phyloP scores from a whole-genome alignment of 2,888 invertebrate species.

The Melipona beecheii region DNA sequence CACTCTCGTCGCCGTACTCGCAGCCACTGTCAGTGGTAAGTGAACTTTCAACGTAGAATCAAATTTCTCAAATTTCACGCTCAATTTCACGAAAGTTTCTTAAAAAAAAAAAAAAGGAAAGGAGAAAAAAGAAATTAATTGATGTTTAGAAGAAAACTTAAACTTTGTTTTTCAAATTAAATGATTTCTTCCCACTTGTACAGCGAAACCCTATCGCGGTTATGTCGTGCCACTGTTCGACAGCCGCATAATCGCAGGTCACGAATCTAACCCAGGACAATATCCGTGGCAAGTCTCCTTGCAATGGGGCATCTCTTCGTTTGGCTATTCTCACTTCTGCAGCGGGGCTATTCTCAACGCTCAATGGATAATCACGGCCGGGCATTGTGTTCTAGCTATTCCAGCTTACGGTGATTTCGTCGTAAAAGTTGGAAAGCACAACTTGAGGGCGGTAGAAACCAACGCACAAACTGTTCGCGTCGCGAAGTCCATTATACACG shows the following conservation, averaged over 20 bases:
- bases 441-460: constrained; percentile 60
- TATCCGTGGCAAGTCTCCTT: constrained; percentile 85
- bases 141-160: no score
- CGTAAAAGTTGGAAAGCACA: constrained; percentile 73
- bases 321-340: constrained; percentile 81
- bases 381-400: constrained; percentile 78
- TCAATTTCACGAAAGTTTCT: neutral
- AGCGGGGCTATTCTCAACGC: constrained; percentile 83
- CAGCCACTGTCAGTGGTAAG: constrained; percentile 67
- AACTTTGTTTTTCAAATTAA: neutral
- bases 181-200: constrained; percentile 4
- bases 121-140: no score
- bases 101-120: neutral
- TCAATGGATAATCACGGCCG: constrained; percentile 84
- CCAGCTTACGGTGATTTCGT: constrained; percentile 79
- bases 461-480: constrained; percentile 80
- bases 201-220: constrained; percentile 60
- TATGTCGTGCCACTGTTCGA: constrained; percentile 41
- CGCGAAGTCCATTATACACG: constrained; percentile 79
- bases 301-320: constrained; percentile 73
- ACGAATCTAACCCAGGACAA: constrained; percentile 79
- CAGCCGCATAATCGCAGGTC: constrained; percentile 71
- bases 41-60: neutral
- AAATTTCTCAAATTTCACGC: neutral
- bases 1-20: constrained; percentile 57